Conservation (phyloP, 2,113 vertebrate genomes). For the Neopipo cinnamomea region DNA sequence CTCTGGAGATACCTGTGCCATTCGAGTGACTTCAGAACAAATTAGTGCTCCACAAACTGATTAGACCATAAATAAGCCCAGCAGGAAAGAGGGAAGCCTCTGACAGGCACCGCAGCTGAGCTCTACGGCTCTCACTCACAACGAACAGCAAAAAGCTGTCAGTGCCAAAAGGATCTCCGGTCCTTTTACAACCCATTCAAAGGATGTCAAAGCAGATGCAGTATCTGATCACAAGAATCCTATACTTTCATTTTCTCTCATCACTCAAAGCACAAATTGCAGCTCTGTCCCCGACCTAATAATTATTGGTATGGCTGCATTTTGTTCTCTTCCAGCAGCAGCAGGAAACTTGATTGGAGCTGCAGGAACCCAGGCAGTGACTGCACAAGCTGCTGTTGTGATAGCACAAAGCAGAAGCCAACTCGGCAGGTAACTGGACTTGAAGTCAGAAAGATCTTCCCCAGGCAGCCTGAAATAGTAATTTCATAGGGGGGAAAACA, state of each 20-base stretch:
- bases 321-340: slow-evolving; percentile 42
- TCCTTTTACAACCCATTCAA: background rate
- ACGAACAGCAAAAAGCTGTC: background rate
- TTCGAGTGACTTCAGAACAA: slow-evolving; percentile 42
- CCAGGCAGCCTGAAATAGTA: background rate
- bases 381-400: slow-evolving; percentile 30
- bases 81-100: background rate
- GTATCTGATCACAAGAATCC: background rate
- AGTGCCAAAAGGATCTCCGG: background rate
- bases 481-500: background rate
- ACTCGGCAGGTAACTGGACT: slow-evolving; percentile 20
- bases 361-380: slow-evolving; percentile 40
- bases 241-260: background rate
- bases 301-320: slow-evolving; percentile 28
- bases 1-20: background rate
- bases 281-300: slow-evolving; percentile 18
- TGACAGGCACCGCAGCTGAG: slow-evolving; percentile 6
- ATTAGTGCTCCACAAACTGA: slow-evolving; percentile 19
- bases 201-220: background rate
- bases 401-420: slow-evolving; percentile 45
- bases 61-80: slow-evolving; percentile 26
- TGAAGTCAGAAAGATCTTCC: slow-evolving; percentile 8
- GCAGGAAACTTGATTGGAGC: slow-evolving; percentile 37
- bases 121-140: background rate
- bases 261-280: slow-evolving; percentile 44